These are phyloP conservation scores for Coboldia fuscipes DNA, from an alignment of 1,140 invertebrate species.

Conservation along the genomic window DNA sequence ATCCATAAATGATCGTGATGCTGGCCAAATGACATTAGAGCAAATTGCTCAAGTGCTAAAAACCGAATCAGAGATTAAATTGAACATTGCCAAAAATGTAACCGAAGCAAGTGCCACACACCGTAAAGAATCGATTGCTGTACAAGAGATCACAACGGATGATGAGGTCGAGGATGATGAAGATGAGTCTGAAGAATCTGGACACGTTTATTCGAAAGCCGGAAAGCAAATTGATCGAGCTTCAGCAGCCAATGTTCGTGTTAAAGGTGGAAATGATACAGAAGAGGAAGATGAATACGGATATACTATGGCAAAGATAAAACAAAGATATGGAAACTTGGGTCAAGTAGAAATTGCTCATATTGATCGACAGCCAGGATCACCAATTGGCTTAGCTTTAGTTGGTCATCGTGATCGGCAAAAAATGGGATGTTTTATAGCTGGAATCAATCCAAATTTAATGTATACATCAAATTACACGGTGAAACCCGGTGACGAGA, in stretches of 20 bases:
- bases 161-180: no score
- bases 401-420: slow-evolving; percentile 86
- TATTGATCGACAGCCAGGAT: slow-evolving; percentile 35
- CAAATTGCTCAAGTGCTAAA: slow-evolving; percentile 13
- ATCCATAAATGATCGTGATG: slow-evolving; percentile 82
- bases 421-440: slow-evolving; percentile 91
- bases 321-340: slow-evolving; percentile 71
- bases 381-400: slow-evolving; percentile 70
- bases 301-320: slow-evolving; percentile 82
- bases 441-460: slow-evolving; percentile 80
- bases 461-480: slow-evolving; percentile 48
- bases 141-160: no score
- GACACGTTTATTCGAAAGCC: no score
- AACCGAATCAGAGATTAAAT: background rate
- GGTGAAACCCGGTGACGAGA: slow-evolving; percentile 82
- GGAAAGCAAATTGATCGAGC: slow-evolving; percentile 77
- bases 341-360: slow-evolving; percentile 48
- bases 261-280: slow-evolving; percentile 49
- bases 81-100: background rate
- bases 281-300: slow-evolving; percentile 79
- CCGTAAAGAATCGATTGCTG: no score
- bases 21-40: slow-evolving; percentile 79
- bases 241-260: slow-evolving; percentile 63
- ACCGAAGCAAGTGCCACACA: background rate
- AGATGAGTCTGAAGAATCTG: no score